A percentile compares a stretch with the other conserved stretches of the same genome.
phyloP scores from a whole-genome alignment of 2,113 vertebrate species.

The Bucco capensis region DNA sequence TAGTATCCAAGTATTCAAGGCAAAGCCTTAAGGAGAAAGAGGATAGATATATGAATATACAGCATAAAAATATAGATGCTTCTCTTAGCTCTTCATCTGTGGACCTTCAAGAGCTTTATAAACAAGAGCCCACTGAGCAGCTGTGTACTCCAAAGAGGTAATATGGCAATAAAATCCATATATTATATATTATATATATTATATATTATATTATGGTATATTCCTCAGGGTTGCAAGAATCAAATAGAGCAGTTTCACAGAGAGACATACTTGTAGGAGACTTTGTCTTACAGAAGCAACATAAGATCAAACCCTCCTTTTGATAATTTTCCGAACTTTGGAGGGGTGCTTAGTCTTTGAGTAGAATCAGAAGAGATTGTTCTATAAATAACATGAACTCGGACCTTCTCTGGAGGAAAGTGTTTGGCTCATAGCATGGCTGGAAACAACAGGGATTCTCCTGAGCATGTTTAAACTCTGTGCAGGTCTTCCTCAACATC shows the following conservation, averaged over 20 bases:
- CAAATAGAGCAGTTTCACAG: not conserved
- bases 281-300: not conserved
- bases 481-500: not conserved
- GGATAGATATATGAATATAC: not conserved
- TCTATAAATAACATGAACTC: not conserved
- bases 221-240: not conserved
- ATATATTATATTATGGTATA: too few relatives aligned
- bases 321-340: not conserved
- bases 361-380: not conserved
- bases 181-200: too few relatives aligned
- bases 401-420: not conserved
- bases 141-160: conserved; percentile 16
- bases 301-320: not conserved
- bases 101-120: conserved; percentile 22
- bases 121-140: conserved; percentile 11
- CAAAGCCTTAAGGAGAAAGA: not conserved
- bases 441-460: not conserved
- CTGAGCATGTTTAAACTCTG: not conserved
- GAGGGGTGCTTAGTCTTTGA: not conserved
- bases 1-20: not conserved
- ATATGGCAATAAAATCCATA: conserved; percentile 7
- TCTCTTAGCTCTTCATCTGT: conserved; percentile 4
- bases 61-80: conserved; percentile 11
- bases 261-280: not conserved
- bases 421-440: not conserved